Evolutionary conservation across 2,113 vertebrate species (phyloP).

Genomic region (Tachysurus fulvidraco): DNA sequence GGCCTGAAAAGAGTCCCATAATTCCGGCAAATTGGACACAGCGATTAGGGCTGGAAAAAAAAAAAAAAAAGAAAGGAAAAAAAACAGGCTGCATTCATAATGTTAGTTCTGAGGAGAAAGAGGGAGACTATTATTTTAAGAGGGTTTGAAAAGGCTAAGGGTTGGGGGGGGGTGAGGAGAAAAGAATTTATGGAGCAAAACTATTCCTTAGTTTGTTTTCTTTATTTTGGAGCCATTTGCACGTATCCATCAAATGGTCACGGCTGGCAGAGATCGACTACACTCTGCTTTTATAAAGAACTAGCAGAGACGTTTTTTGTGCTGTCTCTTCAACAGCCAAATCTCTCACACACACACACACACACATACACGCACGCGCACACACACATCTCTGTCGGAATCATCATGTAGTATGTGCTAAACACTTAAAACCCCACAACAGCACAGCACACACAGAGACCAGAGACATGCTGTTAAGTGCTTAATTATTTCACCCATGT

Average conservation of each 20-base stretch:
- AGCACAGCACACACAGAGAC: not conserved
- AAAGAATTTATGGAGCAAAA: conserved; percentile 49
- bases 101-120: conserved; percentile 48
- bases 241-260: conserved; percentile 48
- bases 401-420: not conserved
- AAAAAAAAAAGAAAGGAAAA: not conserved
- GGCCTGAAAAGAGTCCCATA: conserved; percentile 63
- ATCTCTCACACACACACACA: conserved; percentile 1
- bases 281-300: conserved; percentile 16
- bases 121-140: conserved; percentile 51
- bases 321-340: conserved; percentile 52
- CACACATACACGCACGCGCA: not conserved
- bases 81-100: conserved; percentile 48
- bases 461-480: not conserved
- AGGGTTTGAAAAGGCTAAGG: conserved; percentile 24
- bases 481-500: conserved; percentile 59
- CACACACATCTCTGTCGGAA: not conserved
- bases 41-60: conserved; percentile 62
- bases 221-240: conserved; percentile 44
- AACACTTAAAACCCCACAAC: not conserved
- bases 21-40: conserved; percentile 62
- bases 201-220: conserved; percentile 49
- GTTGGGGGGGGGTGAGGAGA: too few species aligned
- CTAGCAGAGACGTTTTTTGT: not conserved
- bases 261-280: conserved; percentile 39